Evolutionary conservation across 2,113 vertebrate genomes (phyloP).

Genomic region (Megatriorchis doriae): DNA sequence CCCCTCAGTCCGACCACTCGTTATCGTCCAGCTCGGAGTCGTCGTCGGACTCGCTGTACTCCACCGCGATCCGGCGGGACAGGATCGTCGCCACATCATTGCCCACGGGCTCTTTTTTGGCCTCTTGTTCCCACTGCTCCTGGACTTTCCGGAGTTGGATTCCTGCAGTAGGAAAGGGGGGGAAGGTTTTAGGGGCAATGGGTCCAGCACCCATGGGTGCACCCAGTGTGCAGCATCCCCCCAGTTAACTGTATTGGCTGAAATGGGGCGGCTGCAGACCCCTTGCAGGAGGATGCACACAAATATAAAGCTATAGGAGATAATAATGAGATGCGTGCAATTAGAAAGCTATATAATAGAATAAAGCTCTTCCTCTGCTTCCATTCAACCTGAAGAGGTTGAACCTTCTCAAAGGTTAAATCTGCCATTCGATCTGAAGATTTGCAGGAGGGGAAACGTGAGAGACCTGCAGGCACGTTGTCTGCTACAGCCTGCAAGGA

Average conservation of each 20-base stretch:
- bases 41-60: constrained; percentile 93
- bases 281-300: background rate
- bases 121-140: constrained; percentile 91
- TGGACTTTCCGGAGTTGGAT: constrained; percentile 95
- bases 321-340: fast-evolving
- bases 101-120: constrained; percentile 88
- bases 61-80: constrained; percentile 89
- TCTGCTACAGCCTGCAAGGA: background rate
- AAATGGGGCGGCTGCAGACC: background rate
- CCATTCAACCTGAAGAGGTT: background rate
- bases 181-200: background rate
- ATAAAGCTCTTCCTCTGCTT: background rate
- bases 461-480: background rate
- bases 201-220: too few species aligned
- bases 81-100: constrained; percentile 92
- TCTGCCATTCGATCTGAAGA: background rate
- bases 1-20: constrained; percentile 88
- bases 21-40: constrained; percentile 93
- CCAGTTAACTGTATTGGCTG: background rate
- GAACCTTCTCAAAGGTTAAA: background rate
- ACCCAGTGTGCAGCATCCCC: fast-evolving
- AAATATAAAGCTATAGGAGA: background rate
- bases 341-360: background rate
- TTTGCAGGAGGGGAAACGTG: fast-evolving
- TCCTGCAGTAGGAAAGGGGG: constrained; percentile 49